Evolutionary conservation across 1,140 invertebrate genomes (phyloP).

Genomic region (Zaprionus ghesquierei): DNA sequence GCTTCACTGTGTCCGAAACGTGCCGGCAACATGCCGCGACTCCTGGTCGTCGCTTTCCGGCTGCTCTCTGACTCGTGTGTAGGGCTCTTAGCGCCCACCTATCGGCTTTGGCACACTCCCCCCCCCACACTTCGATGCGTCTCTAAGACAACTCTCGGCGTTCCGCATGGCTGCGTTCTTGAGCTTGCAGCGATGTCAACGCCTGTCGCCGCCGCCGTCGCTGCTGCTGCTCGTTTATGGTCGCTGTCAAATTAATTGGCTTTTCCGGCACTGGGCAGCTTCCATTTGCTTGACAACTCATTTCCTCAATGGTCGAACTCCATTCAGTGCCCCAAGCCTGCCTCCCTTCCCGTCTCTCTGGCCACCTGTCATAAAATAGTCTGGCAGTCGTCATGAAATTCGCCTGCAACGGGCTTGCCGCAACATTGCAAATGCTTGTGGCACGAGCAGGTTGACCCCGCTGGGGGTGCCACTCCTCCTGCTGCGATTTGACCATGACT

Average conservation of each 20-base stretch:
- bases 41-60: neutral
- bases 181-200: conserved; percentile 10
- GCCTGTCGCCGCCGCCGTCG: neutral
- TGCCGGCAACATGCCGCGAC: neutral
- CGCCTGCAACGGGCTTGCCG: neutral
- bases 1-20: conserved; percentile 11
- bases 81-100: neutral
- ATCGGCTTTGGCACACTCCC: too few relatives aligned
- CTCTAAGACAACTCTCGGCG: conserved; percentile 21
- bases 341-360: too few relatives aligned
- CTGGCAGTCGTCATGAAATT: neutral
- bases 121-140: neutral
- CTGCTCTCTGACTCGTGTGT: neutral
- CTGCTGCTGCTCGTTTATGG: conserved; percentile 51
- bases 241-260: conserved; percentile 77
- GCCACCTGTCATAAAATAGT: neutral
- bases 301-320: conserved; percentile 43
- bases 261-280: conserved; percentile 52
- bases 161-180: conserved; percentile 62
- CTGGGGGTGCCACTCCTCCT: neutral
- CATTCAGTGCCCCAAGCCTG: neutral
- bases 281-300: conserved; percentile 56
- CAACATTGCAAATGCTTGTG: conserved; percentile 7
- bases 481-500: neutral
- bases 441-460: neutral